Evolutionary conservation across 2,888 invertebrate genomes (phyloP).

Genomic region (Aquatica leii): DNA sequence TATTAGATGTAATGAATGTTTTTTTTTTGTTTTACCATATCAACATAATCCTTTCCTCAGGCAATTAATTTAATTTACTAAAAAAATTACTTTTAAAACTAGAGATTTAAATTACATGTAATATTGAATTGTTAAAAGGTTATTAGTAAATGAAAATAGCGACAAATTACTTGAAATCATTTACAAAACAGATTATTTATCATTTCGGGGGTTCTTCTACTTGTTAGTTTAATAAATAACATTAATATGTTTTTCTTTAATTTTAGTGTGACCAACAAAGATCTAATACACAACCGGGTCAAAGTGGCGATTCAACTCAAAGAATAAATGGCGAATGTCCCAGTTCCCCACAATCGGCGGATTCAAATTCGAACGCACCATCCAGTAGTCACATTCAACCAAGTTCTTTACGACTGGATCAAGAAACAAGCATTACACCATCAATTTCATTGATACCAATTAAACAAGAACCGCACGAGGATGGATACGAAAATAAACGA

Average conservation of each 20-base stretch:
- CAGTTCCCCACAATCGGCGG: conserved; percentile 82
- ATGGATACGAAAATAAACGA: conserved; percentile 59
- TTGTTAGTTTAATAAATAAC: no score
- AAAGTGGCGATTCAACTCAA: conserved; percentile 58
- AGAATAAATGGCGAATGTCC: conserved; percentile 75
- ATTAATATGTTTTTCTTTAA: no score
- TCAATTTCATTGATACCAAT: conserved; percentile 88
- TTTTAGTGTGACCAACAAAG: conserved; percentile 56
- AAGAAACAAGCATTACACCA: conserved; percentile 75
- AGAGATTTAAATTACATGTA: no score
- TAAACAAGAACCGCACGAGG: conserved; percentile 72
- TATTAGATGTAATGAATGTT: conserved; percentile 65
- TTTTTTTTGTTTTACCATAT: conserved; percentile 67
- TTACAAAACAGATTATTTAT: no score
- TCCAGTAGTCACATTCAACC: conserved; percentile 70
- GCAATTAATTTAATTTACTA: conserved; percentile 55
- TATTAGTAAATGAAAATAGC: neutral
- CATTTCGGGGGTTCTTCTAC: no score
- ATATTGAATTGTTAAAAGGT: neutral
- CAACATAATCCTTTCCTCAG: conserved; percentile 70
- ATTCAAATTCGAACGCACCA: conserved; percentile 78
- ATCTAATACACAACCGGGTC: conserved; percentile 52
- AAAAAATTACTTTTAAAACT: neutral
- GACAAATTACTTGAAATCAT: no score
- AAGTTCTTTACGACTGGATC: conserved; percentile 58